Base-by-base conservation (phyloP, 1,140 invertebrate species). In the Adelges cooleyi region DNA sequence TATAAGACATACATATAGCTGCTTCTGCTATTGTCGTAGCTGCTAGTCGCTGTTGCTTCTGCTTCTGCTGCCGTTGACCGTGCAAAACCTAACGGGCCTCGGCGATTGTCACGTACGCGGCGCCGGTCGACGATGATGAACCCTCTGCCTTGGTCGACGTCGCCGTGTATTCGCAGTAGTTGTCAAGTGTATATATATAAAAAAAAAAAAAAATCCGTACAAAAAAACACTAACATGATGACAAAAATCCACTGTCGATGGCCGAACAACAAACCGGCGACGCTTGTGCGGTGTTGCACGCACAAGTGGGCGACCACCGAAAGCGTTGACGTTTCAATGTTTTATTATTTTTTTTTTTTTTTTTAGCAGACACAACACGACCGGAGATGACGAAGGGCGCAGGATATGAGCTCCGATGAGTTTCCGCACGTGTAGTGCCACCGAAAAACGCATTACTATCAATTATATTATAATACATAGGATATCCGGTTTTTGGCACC, bases 381-480 rank as follows among this genome's bases (percentile, higher is more conserved):
- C 56, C 42, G 56, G 56, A 62, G 56, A 62, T 62, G 56, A 62
- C 56, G 42, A 46, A 62, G 56, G 56, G 42, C 42, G 56, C 56
- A 62, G 56, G 56, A 62, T 48, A 46, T 62, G 42, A 62, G 56
- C 42, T 62, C 25, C 18, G 42, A 8, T 62, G 38, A 33, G 2
- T 20, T 18, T 54, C 10, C 5, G 10, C 13, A 13, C 38, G 17
- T 59, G 8, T 27, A 42, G 4, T 20, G 17, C 15, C 15, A 2
- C n/a, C 40, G 23, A 27, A 27, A 59, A 36, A n/a, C 29, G 29
- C 29, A 11, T 33, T 5, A 6, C 29, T 33, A 33, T 11, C 29
- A 33, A 11, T 33, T 6, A 33, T n/a, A 33, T 6, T 33, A 33
- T 33, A 33, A 33, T 11, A 11, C 29, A 33, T 33, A 33, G 56